These are phyloP conservation scores for Brachymystax lenok DNA, from an alignment of 2,797 vertebrate genomes.

Conservation along the genomic window DNA sequence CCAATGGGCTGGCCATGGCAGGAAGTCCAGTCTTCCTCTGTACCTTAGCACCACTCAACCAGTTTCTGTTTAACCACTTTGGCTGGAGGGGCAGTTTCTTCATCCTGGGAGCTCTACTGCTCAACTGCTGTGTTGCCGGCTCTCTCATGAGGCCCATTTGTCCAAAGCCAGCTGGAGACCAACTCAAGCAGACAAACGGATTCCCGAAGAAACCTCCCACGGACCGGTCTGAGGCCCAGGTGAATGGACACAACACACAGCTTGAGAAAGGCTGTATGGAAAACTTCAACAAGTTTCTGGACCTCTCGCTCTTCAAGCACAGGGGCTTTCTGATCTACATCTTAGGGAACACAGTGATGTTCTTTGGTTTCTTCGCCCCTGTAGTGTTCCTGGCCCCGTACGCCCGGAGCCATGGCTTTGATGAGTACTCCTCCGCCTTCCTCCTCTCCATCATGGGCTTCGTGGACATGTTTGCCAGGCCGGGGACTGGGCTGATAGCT, in stretches of 20 bases:
- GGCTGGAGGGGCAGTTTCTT: slow-evolving; percentile 86
- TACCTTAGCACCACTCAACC: slow-evolving; percentile 79
- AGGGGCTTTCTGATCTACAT: slow-evolving; percentile 85
- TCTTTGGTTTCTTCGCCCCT: slow-evolving; percentile 82
- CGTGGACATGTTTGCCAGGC: slow-evolving; percentile 82
- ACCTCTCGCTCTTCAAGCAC: slow-evolving; percentile 82
- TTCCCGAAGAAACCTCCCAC: neutral
- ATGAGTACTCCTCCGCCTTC: slow-evolving; percentile 79
- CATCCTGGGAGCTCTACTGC: slow-evolving; percentile 80
- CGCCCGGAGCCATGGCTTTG: slow-evolving; percentile 73
- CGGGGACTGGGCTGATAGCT: slow-evolving; percentile 75
- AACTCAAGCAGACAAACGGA: slow-evolving; percentile 14
- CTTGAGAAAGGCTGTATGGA: slow-evolving; percentile 54
- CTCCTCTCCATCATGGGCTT: slow-evolving; percentile 82
- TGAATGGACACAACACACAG: neutral
- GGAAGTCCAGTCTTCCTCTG: slow-evolving; percentile 82
- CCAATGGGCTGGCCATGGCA: slow-evolving; percentile 83
- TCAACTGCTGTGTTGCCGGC: slow-evolving; percentile 84
- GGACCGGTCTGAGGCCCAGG: slow-evolving; percentile 2
- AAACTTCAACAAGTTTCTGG: slow-evolving; percentile 68
- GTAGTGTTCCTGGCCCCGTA: slow-evolving; percentile 82
- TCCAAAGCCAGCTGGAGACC: neutral
- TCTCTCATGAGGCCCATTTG: slow-evolving; percentile 80
- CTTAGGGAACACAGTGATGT: slow-evolving; percentile 79
- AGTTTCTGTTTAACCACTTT: slow-evolving; percentile 76